Conservation (phyloP, 2,113 vertebrate species). For the Pachycephala philippinensis region DNA sequence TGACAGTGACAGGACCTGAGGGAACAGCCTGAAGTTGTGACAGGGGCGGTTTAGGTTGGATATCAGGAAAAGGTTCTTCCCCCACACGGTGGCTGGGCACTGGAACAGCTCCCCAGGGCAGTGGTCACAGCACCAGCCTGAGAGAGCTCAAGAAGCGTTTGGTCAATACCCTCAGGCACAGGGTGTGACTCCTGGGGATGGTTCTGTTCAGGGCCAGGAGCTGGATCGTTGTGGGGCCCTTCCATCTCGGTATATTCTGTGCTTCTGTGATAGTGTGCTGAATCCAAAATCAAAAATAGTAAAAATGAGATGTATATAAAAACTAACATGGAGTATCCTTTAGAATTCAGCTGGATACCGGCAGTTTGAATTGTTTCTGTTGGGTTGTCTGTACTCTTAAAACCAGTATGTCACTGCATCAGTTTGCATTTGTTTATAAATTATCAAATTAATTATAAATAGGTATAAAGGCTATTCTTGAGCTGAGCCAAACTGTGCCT, state of each 20-base stretch:
- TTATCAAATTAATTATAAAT: background rate
- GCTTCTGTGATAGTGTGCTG: background rate
- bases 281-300: background rate
- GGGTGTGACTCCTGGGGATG: background rate
- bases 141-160: background rate
- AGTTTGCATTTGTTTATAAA: background rate
- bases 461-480: background rate
- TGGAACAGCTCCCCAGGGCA: background rate
- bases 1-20: rapidly evolving
- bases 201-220: background rate
- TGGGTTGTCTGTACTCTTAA: background rate
- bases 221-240: background rate
- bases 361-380: background rate
- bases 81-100: rapidly evolving
- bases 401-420: background rate
- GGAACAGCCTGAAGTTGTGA: background rate
- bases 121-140: background rate
- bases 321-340: background rate
- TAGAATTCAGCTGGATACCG: background rate
- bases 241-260: background rate
- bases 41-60: background rate
- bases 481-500: background rate
- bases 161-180: rapidly evolving
- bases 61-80: background rate
- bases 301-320: background rate